These are phyloP conservation scores for Pristionchus arcanus DNA, from an alignment of 2,888 invertebrate genomes.

Conservation along the genomic window DNA sequence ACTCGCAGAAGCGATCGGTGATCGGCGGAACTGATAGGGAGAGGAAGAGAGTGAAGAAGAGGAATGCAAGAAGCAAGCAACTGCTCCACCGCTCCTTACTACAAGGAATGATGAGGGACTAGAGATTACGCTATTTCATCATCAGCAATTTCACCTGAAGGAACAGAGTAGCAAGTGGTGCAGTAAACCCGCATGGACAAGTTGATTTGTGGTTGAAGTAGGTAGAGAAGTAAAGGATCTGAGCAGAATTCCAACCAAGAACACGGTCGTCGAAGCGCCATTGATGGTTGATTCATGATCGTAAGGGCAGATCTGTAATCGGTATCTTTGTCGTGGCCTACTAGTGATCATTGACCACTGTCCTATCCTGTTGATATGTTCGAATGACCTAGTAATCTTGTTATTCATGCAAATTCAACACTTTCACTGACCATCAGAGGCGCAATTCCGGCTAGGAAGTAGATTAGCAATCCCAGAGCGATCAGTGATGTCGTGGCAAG, in stretches of 20 bases:
- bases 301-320: not conserved
- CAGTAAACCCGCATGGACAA: not conserved
- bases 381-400: not conserved
- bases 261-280: not conserved
- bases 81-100: not conserved
- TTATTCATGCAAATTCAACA: not conserved
- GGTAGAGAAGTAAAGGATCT: not conserved
- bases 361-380: not conserved
- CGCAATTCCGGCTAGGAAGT: not conserved
- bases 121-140: not conserved
- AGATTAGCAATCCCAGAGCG: not conserved
- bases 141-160: not conserved
- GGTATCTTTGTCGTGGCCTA: not conserved
- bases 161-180: not conserved
- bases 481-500: not conserved
- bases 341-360: not conserved
- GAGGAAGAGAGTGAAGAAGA: constrained; percentile 21
- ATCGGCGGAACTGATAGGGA: constrained; percentile 42
- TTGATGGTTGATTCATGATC: not conserved
- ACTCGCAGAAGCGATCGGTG: not conserved
- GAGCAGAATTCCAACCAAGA: not conserved
- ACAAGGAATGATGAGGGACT: not conserved
- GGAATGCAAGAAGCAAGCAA: not conserved
- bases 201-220: not conserved
- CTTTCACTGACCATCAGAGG: not conserved